Evolutionary conservation across 1,140 invertebrate genomes (phyloP).

Genomic region (Ruditapes philippinarum): DNA sequence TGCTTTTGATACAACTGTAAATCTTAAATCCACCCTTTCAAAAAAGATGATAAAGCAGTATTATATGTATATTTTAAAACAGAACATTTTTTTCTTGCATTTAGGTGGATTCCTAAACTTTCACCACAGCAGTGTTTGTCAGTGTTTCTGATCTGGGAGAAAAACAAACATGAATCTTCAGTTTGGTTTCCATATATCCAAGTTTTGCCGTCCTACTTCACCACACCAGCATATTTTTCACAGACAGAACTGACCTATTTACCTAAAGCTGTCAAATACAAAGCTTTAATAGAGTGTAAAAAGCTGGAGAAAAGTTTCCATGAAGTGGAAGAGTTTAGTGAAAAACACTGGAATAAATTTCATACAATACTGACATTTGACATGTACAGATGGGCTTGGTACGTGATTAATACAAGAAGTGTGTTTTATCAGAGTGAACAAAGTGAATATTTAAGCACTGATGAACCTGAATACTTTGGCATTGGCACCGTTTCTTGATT

Average conservation of each 20-base stretch:
- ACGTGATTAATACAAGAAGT: slow-evolving; percentile 92
- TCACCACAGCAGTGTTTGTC: slow-evolving; percentile 85
- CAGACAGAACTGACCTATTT: slow-evolving; percentile 74
- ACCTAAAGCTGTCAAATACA: slow-evolving; percentile 87
- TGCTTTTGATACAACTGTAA: too few relatives aligned
- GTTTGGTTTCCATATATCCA: slow-evolving; percentile 88
- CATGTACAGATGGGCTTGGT: slow-evolving; percentile 89
- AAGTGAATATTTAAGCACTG: slow-evolving; percentile 62
- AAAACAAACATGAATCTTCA: slow-evolving; percentile 76
- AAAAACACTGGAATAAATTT: slow-evolving; percentile 67
- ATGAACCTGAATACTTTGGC: slow-evolving; percentile 89
- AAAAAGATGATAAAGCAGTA: too few relatives aligned
- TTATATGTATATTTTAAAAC: too few relatives aligned
- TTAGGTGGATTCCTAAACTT: slow-evolving; percentile 71
- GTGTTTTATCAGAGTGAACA: slow-evolving; percentile 86
- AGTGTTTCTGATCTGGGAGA: slow-evolving; percentile 89
- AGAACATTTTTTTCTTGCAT: slow-evolving; percentile 42
- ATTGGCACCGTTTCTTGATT: slow-evolving; percentile 92
- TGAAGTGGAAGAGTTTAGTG: slow-evolving; percentile 50
- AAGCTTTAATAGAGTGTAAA: slow-evolving; percentile 79
- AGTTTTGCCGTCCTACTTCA: slow-evolving; percentile 88
- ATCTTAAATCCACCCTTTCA: too few relatives aligned
- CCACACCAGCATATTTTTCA: slow-evolving; percentile 82
- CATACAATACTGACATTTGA: slow-evolving; percentile 69
- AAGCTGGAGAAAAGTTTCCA: slow-evolving; percentile 59